Conservation (phyloP, 2,113 vertebrate species). For the Alethe castanea region DNA sequence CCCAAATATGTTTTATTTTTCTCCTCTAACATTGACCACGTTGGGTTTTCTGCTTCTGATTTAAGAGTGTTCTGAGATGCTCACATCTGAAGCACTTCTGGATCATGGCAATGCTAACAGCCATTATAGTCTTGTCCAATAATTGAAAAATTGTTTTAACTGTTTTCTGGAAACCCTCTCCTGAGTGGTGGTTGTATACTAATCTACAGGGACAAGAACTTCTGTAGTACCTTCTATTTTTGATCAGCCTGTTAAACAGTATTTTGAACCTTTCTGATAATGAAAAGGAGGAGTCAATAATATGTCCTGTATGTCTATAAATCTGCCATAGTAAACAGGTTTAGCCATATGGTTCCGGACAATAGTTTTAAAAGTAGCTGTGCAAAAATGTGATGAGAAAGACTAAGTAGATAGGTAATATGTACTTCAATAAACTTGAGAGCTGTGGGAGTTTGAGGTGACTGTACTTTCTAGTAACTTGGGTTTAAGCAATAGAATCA, state of each 20-base stretch:
- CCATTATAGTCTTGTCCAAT: background rate
- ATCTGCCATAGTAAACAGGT: background rate
- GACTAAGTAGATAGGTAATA: background rate
- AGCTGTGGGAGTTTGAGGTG: background rate
- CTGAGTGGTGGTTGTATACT: background rate
- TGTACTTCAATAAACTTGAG: background rate
- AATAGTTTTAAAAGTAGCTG: background rate
- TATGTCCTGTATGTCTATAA: background rate
- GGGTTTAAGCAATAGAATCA: background rate
- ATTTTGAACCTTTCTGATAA: background rate
- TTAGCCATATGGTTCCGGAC: accelerated
- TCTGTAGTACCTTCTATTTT: background rate
- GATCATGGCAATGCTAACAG: background rate
- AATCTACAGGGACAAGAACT: background rate
- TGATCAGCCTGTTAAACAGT: background rate
- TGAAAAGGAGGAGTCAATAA: background rate
- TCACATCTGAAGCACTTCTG: background rate
- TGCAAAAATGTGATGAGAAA: background rate
- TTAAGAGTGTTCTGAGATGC: background rate
- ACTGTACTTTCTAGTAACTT: background rate
- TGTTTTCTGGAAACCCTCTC: background rate
- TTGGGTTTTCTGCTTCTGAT: background rate
- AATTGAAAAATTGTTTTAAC: background rate
- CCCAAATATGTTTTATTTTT: background rate
- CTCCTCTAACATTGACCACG: background rate